Conservation (phyloP, 2,888 invertebrate species). For the Dicyrtoma fusca region DNA sequence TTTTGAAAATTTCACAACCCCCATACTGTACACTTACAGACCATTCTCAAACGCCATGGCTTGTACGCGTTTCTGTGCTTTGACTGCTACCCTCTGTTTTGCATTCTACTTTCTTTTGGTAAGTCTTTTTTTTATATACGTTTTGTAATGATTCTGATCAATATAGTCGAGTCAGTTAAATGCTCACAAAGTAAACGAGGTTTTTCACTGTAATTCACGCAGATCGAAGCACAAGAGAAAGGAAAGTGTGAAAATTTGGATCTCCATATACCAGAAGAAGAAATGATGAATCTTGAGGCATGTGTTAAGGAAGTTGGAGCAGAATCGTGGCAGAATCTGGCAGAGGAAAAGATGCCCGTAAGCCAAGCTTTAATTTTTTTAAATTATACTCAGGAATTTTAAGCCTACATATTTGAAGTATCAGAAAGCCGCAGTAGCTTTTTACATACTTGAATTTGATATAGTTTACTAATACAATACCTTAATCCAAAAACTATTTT, state of each 20-base stretch:
- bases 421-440: no score
- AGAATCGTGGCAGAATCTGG: neutral
- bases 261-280: neutral
- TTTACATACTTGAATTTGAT: no score
- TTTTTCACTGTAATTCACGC: neutral
- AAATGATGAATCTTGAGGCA: constrained; percentile 9
- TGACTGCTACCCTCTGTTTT: neutral
- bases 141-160: neutral
- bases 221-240: constrained; percentile 11
- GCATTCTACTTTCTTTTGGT: constrained; percentile 8
- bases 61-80: neutral
- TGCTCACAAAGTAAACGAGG: no score
- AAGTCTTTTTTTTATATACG: neutral
- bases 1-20: no score
- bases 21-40: no score
- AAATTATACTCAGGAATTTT: no score
- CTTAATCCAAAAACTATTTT: no score
- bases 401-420: no score
- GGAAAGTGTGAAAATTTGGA: constrained; percentile 15
- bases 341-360: neutral
- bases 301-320: constrained; percentile 15
- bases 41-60: neutral
- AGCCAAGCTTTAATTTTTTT: neutral
- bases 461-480: no score
- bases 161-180: no score